phyloP scores from a whole-genome alignment of 2,797 vertebrate genomes.

The Loriculus beryllinus region DNA sequence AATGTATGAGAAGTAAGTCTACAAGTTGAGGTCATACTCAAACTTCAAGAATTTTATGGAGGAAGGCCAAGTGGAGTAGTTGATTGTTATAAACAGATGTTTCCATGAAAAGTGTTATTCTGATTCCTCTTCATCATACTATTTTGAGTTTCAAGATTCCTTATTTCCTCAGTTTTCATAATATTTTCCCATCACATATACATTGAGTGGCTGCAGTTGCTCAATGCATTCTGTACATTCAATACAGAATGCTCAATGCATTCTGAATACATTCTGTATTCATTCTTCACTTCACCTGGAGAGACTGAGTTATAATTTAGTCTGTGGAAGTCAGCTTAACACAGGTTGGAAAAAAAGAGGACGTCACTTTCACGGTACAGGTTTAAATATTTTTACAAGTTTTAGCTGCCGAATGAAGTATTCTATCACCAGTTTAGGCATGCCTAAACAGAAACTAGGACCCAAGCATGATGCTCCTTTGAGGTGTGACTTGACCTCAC shows the following conservation, averaged over 20 bases:
- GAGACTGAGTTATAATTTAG: neutral
- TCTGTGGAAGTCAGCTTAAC: neutral
- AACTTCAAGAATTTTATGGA: neutral
- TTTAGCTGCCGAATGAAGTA: neutral
- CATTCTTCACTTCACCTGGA: neutral
- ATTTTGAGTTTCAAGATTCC: neutral
- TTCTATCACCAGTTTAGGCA: neutral
- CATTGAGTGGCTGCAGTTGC: neutral
- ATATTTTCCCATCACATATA: neutral
- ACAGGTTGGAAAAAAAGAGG: neutral
- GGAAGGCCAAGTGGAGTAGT: neutral
- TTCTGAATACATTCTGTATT: too few relatives aligned
- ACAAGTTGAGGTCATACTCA: neutral
- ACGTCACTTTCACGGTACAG: neutral
- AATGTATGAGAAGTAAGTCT: neutral
- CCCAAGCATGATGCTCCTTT: neutral
- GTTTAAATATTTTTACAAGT: neutral
- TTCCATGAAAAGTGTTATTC: neutral
- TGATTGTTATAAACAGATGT: neutral
- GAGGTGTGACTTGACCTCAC: neutral
- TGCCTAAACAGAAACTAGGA: neutral
- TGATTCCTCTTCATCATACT: neutral
- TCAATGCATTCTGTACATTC: too few relatives aligned
- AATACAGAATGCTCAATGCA: too few relatives aligned
- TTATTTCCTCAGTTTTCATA: neutral